Evolutionary conservation across 2,888 invertebrate species (phyloP).

Genomic region (Ganaspis brasiliensis): DNA sequence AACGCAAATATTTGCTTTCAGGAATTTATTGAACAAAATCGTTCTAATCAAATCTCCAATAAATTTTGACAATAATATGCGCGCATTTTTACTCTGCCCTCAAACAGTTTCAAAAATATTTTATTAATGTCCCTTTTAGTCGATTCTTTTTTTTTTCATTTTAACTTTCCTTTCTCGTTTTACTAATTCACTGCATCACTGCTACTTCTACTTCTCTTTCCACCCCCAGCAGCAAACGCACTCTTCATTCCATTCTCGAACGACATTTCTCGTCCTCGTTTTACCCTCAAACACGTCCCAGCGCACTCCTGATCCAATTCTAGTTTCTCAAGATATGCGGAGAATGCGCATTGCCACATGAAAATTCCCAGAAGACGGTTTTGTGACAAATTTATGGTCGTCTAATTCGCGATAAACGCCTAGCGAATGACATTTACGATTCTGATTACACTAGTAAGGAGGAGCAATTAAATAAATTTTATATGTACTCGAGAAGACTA

Average conservation of each 20-base stretch:
- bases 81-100: too few relatives aligned
- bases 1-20: too few relatives aligned
- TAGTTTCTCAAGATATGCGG: constrained; percentile 14
- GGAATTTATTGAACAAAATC: too few relatives aligned
- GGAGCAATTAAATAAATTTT: not conserved
- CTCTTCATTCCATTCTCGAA: constrained; percentile 29
- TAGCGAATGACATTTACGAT: constrained; percentile 12
- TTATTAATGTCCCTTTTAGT: not conserved
- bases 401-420: constrained; percentile 4
- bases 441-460: not conserved
- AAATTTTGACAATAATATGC: too few relatives aligned
- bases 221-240: constrained; percentile 11
- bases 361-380: constrained; percentile 31
- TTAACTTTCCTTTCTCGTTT: not conserved
- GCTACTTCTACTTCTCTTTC: not conserved
- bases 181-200: not conserved
- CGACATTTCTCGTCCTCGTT: constrained; percentile 26
- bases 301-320: constrained; percentile 38
- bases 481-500: not conserved
- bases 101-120: too few relatives aligned
- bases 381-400: constrained; percentile 29
- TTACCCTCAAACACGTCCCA: constrained; percentile 26
- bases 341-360: constrained; percentile 34
- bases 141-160: not conserved
- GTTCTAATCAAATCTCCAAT: too few relatives aligned